Evolutionary conservation across 2,797 vertebrate species (phyloP).

Genomic region (Pipistrellus pipistrellus): DNA sequence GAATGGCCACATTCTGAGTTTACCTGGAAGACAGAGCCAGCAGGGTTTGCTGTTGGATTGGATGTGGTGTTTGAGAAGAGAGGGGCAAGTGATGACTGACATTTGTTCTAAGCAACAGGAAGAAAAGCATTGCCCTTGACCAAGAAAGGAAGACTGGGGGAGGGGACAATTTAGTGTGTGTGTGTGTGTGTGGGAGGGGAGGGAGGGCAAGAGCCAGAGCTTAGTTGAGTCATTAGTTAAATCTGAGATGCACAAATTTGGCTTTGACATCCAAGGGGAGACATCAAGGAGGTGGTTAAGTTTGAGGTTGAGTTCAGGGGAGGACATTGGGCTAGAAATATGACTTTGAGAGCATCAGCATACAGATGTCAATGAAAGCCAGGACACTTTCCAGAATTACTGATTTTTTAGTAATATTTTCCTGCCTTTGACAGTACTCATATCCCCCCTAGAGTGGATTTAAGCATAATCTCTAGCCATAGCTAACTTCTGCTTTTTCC

Average conservation of each 20-base stretch:
- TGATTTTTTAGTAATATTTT: not conserved
- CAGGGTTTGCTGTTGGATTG: not conserved
- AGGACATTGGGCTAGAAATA: not conserved
- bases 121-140: not conserved
- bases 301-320: not conserved
- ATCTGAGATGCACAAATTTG: not conserved
- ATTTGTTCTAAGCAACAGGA: not conserved
- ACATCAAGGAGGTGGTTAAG: not conserved
- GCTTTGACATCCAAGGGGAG: not conserved
- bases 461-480: not conserved
- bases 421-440: conserved; percentile 25
- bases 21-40: not conserved
- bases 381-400: not conserved
- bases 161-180: no score
- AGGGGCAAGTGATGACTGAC: not conserved
- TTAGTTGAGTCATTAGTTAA: not conserved
- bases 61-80: not conserved
- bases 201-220: not conserved
- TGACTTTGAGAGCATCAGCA: not conserved
- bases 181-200: no score
- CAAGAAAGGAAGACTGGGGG: not conserved
- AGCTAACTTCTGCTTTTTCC: not conserved
- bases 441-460: not conserved
- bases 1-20: not conserved
- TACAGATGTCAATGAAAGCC: not conserved